phyloP scores from a whole-genome alignment of 1,140 invertebrate genomes.

The Procambarus virginalis region DNA sequence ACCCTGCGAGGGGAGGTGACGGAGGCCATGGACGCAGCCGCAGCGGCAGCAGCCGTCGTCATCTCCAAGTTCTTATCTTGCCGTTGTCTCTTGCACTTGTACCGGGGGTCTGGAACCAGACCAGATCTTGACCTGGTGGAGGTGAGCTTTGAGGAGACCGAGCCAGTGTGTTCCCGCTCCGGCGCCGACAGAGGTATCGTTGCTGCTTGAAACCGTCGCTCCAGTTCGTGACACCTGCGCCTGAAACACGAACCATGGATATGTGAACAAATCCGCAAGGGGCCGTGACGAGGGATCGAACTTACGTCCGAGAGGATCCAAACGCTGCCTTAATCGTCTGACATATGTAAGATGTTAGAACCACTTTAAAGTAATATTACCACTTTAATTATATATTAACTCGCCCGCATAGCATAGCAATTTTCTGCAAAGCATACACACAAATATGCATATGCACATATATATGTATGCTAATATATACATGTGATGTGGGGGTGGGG shows the following conservation, averaged over 20 bases:
- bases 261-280: background rate
- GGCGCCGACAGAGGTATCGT: slow-evolving; percentile 95
- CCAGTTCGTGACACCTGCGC: slow-evolving; percentile 67
- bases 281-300: too few relatives aligned
- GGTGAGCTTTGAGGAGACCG: slow-evolving; percentile 91
- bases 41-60: slow-evolving; percentile 63
- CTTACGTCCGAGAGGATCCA: too few relatives aligned
- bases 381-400: too few relatives aligned
- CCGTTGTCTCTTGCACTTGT: slow-evolving; percentile 88
- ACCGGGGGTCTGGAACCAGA: slow-evolving; percentile 96
- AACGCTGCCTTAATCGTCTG: background rate
- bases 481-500: background rate
- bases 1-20: slow-evolving; percentile 65
- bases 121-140: slow-evolving; percentile 84
- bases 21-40: slow-evolving; percentile 60
- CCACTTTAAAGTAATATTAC: too few relatives aligned
- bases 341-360: too few relatives aligned
- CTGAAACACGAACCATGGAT: slow-evolving; percentile 4
- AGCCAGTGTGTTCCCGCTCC: slow-evolving; percentile 95
- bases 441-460: background rate
- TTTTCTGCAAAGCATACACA: background rate
- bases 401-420: too few relatives aligned
- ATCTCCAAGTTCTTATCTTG: slow-evolving; percentile 71
- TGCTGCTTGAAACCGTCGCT: slow-evolving; percentile 94
- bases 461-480: slow-evolving; percentile 14